Evolutionary conservation across 1,140 invertebrate genomes (phyloP).

Genomic region (Anastrepha obliqua): DNA sequence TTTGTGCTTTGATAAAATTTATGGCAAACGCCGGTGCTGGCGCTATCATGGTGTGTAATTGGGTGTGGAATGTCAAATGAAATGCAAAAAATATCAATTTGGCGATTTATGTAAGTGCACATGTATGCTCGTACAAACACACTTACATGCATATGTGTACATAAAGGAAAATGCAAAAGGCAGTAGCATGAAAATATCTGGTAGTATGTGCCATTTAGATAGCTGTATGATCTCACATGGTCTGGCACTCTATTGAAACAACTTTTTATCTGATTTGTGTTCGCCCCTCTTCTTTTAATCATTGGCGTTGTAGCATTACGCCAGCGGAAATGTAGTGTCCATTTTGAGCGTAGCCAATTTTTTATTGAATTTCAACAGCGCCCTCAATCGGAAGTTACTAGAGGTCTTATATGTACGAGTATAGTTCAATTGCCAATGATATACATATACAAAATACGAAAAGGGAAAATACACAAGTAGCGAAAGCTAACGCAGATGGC

Average conservation of each 20-base stretch:
- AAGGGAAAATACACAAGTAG: not conserved
- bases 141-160: no score
- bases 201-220: not conserved
- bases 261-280: slow-evolving; percentile 29
- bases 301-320: not conserved
- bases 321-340: slow-evolving; percentile 18
- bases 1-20: not conserved
- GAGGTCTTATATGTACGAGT: not conserved
- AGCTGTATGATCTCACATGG: slow-evolving; percentile 9
- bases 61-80: slow-evolving; percentile 10
- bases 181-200: not conserved
- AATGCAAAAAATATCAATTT: slow-evolving; percentile 39
- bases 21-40: not conserved
- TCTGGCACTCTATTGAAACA: not conserved
- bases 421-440: slow-evolving; percentile 19
- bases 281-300: slow-evolving; percentile 27
- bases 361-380: slow-evolving; percentile 35
- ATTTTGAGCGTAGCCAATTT: slow-evolving; percentile 40
- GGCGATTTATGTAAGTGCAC: not conserved
- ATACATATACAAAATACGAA: not conserved
- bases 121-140: not conserved
- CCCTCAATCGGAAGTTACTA: not conserved
- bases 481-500: not conserved
- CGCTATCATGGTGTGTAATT: slow-evolving; percentile 42
- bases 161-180: no score